phyloP scores from a whole-genome alignment of 2,797 vertebrate species.

The Muscicapa comitata region DNA sequence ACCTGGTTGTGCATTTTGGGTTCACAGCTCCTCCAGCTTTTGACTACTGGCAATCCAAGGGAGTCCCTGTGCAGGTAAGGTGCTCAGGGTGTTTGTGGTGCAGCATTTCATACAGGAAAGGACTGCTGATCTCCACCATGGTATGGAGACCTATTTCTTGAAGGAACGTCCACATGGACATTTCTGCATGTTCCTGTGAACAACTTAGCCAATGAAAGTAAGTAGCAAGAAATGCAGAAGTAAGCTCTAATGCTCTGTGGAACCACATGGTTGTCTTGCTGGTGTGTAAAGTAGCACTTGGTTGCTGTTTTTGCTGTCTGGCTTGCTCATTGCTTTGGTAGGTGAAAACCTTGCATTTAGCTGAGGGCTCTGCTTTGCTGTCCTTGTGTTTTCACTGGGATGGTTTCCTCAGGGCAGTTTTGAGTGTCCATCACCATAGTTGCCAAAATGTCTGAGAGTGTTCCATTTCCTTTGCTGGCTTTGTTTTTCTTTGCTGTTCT shows the following conservation, averaged over 20 bases:
- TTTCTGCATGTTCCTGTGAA: background rate
- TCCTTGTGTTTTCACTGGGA: background rate
- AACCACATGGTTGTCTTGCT: accelerated
- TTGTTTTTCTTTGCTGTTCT: background rate
- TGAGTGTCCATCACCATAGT: accelerated
- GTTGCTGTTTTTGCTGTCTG: background rate
- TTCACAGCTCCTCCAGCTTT: background rate
- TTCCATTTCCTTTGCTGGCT: background rate
- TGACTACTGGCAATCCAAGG: background rate
- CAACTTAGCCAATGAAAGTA: background rate
- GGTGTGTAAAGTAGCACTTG: background rate
- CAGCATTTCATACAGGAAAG: background rate
- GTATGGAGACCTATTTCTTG: background rate
- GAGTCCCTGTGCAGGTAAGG: background rate
- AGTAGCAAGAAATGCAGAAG: background rate
- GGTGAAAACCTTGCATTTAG: background rate
- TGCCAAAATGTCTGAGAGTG: background rate
- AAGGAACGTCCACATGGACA: background rate
- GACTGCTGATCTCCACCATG: accelerated
- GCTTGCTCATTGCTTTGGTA: background rate
- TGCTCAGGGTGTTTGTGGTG: background rate
- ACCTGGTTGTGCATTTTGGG: background rate
- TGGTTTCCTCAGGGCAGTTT: background rate
- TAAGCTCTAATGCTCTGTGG: background rate
- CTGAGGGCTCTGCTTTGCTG: background rate